Conservation (phyloP, 2,888 invertebrate species). For the Netelia fuscicornis region DNA sequence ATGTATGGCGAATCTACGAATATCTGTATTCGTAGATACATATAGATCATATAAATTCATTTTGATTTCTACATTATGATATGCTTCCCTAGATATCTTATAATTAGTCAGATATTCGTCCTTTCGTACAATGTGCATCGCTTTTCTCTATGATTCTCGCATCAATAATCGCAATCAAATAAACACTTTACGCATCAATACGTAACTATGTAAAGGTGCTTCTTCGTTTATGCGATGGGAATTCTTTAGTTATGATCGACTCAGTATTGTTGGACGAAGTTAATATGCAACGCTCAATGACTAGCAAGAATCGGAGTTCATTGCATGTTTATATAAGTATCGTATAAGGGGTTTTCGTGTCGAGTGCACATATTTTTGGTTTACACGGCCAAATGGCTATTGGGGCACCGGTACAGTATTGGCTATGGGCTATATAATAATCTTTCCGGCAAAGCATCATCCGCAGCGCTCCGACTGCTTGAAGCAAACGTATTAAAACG, state of each 20-base stretch:
- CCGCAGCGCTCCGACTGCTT: too few species aligned
- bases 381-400: neutral
- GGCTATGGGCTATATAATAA: too few species aligned
- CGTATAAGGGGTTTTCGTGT: neutral
- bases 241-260: constrained; percentile 10
- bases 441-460: too few species aligned
- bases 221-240: constrained; percentile 14
- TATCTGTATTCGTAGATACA: neutral
- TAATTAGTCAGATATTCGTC: constrained; percentile 1
- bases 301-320: constrained; percentile 24
- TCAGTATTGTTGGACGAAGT: constrained; percentile 27
- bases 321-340: neutral
- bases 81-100: neutral
- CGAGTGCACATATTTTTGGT: neutral
- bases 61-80: neutral
- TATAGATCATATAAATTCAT: neutral
- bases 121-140: neutral
- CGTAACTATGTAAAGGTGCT: neutral
- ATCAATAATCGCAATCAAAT: neutral
- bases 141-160: neutral
- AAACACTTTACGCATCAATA: neutral
- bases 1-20: neutral
- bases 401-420: neutral
- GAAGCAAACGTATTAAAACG: neutral
- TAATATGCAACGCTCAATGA: constrained; percentile 23